Base-by-base conservation (phyloP, 2,797 vertebrate species). In the Peromyscus eremicus region DNA sequence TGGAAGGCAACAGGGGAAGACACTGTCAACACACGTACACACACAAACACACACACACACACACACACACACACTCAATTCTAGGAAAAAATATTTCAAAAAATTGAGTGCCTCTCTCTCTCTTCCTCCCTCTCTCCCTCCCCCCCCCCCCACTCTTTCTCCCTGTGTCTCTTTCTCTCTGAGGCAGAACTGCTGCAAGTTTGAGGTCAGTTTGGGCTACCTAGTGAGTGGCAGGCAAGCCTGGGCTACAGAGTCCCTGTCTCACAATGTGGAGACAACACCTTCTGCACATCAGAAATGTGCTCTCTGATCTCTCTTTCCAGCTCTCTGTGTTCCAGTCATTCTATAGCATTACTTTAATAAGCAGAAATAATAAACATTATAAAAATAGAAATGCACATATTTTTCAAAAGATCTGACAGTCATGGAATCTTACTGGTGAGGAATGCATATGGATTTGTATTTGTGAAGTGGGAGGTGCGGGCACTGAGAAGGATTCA, bases 341-440 rank as follows among this genome's bases (percentile, higher is more conserved):
- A 89, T 94, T 92, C 85, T 81, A 40, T 97, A 77, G 64, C 62
- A 94, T 68, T 75, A 77, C 85, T 91, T 96, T 96, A 83, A 88
- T 95, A 95, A 92, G 29, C 23, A 95, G 89, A 94, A 96, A 97
- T 96, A 71, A 97, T 64, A 93, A 93, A 79, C 66, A 86, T 73
- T 92, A 91, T 92, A 92, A 94, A 97, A 94, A 94, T 84, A 96
- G 55, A 95, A 76, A 81, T 89, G 46, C 62, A 94, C 68, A 25
- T 92, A 87, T 94, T 97, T 95, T 95, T 90, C 46, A 75, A 93
- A 94, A n/a, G 73, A 19, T 82, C 81, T 91, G 76, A 95, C 34
- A 84, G 29, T 84, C 85, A 64, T 49, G 9, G 77, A 88, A 80
- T 87, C 88, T 94, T 62, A 49, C 87, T 46, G 34, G 80, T 79